Evolutionary conservation across 2,888 invertebrate species (phyloP).

Genomic region (Aspidiotus rigidus): DNA sequence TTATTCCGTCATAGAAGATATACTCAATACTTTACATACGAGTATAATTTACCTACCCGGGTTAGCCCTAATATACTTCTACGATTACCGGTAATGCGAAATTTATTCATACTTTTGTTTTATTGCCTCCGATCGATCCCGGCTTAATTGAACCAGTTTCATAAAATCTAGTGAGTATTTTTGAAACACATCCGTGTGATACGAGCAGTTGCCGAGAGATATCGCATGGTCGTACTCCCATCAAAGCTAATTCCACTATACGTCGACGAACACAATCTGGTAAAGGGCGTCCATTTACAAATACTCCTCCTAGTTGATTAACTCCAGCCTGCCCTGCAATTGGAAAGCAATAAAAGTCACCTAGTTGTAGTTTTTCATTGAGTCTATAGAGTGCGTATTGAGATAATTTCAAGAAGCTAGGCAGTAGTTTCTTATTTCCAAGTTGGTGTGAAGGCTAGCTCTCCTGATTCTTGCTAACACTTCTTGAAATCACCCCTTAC

Average conservation of each 20-base stretch:
- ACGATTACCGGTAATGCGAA: too few relatives aligned
- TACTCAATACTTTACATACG: too few relatives aligned
- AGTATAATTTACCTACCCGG: too few relatives aligned
- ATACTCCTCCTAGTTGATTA: slow-evolving; percentile 93
- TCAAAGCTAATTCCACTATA: slow-evolving; percentile 86
- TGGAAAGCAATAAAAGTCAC: not conserved
- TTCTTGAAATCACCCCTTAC: too few relatives aligned
- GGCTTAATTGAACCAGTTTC: slow-evolving; percentile 94
- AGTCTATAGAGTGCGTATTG: not conserved
- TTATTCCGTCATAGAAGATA: too few relatives aligned
- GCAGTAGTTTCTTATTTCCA: slow-evolving; percentile 8
- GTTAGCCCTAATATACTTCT: too few relatives aligned
- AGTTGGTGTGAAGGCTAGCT: not conserved
- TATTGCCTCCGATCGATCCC: slow-evolving; percentile 88
- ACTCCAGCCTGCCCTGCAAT: slow-evolving; percentile 86
- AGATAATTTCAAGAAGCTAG: slow-evolving; percentile 7
- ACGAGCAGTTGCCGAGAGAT: slow-evolving; percentile 90
- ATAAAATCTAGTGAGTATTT: slow-evolving; percentile 91
- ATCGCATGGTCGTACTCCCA: slow-evolving; percentile 92
- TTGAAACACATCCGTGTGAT: slow-evolving; percentile 94
- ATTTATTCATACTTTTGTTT: slow-evolving; percentile 66
- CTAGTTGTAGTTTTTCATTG: too few relatives aligned
- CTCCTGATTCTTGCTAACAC: not conserved
- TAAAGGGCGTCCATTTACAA: slow-evolving; percentile 93
- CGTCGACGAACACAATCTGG: slow-evolving; percentile 87